Evolutionary conservation across 2,888 invertebrate species (phyloP).

Genomic region (Standfussiana lucernea): DNA sequence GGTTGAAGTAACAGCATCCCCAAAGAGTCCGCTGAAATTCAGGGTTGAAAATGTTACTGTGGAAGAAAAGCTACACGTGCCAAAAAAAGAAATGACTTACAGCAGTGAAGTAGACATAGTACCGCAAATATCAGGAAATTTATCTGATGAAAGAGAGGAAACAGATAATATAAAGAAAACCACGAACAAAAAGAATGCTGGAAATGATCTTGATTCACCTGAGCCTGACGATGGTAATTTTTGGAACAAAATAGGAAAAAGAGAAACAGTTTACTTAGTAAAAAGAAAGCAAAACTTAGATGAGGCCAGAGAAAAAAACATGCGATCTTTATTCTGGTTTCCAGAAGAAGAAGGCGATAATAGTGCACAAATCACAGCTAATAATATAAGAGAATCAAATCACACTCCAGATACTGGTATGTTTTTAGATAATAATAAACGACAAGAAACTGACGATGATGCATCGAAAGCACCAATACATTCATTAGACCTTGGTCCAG

Average conservation of each 20-base stretch:
- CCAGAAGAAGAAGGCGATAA: slow-evolving; percentile 75
- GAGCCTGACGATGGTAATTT: slow-evolving; percentile 90
- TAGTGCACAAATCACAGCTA: slow-evolving; percentile 16
- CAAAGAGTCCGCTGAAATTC: slow-evolving; percentile 88
- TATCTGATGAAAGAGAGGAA: slow-evolving; percentile 65
- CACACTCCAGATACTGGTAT: not conserved
- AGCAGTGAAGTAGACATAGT: slow-evolving; percentile 78
- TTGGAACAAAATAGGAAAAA: slow-evolving; percentile 92
- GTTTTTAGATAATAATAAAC: slow-evolving; percentile 2
- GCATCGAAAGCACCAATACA: not conserved
- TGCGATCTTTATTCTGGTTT: slow-evolving; percentile 83
- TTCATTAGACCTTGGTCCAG: slow-evolving; percentile 1
- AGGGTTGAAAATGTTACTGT: slow-evolving; percentile 91
- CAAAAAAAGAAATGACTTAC: slow-evolving; percentile 84
- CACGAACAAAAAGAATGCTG: slow-evolving; percentile 67
- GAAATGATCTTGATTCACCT: slow-evolving; percentile 76
- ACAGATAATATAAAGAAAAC: slow-evolving; percentile 70
- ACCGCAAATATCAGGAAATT: slow-evolving; percentile 54
- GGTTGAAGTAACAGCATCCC: slow-evolving; percentile 86
- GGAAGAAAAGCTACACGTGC: slow-evolving; percentile 87
- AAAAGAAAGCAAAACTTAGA: slow-evolving; percentile 89
- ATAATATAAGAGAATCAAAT: slow-evolving; percentile 16
- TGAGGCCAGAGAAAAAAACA: slow-evolving; percentile 82
- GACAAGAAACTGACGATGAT: slow-evolving; percentile 1
- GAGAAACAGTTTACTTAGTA: slow-evolving; percentile 92